These are phyloP conservation scores for Julus scandinavius DNA, from an alignment of 2,888 invertebrate species.

Conservation along the genomic window DNA sequence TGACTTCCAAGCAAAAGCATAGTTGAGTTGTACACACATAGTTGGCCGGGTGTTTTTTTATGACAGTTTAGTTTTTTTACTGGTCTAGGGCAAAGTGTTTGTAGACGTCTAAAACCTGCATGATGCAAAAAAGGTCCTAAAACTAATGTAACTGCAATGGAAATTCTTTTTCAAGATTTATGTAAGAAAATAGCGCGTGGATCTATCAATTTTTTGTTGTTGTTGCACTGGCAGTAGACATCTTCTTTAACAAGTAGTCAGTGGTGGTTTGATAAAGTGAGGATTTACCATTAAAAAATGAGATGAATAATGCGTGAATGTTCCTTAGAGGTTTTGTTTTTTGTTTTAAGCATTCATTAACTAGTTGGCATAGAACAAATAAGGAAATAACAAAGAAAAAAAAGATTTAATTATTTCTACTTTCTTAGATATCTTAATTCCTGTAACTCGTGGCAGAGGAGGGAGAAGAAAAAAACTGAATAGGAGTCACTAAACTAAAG, in stretches of 20 bases:
- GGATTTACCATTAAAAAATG: too few relatives aligned
- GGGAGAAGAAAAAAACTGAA: too few relatives aligned
- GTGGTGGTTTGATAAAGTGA: background rate
- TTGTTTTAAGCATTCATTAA: too few relatives aligned
- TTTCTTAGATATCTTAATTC: too few relatives aligned
- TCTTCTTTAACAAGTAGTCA: background rate
- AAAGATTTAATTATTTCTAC: too few relatives aligned
- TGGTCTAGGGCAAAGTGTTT: background rate
- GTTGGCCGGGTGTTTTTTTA: background rate
- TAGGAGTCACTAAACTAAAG: too few relatives aligned
- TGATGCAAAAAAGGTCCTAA: background rate
- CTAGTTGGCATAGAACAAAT: too few relatives aligned
- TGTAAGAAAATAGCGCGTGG: background rate
- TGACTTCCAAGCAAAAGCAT: background rate
- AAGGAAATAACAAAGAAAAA: too few relatives aligned
- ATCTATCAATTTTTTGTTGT: background rate
- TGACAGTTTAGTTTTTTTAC: background rate
- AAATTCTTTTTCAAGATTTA: background rate
- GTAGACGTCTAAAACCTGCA: background rate
- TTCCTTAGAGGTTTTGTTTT: too few relatives aligned
- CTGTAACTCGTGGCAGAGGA: too few relatives aligned
- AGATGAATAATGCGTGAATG: too few relatives aligned
- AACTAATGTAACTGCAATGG: background rate
- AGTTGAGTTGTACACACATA: background rate
- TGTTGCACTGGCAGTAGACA: background rate